Evolutionary conservation across 2,888 invertebrate genomes (phyloP).

Genomic region (Marasmarcha lunaedactyla): DNA sequence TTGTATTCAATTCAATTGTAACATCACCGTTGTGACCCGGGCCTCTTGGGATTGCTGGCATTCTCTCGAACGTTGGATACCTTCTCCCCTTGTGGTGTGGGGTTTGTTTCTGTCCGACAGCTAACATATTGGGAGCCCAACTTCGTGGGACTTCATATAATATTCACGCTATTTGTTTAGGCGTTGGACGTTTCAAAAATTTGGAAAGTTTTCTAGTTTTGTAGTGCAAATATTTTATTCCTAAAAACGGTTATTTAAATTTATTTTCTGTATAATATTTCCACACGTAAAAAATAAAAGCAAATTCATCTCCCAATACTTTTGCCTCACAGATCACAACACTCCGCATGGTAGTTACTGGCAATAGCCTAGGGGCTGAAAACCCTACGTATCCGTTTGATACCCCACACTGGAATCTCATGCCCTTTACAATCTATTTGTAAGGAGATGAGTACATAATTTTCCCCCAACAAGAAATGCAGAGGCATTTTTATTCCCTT

Average conservation of each 20-base stretch:
- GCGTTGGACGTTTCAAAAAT: too few relatives aligned
- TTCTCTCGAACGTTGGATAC: too few relatives aligned
- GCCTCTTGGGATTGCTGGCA: conserved; percentile 18
- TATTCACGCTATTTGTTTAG: conserved; percentile 36
- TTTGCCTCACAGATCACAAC: too few relatives aligned
- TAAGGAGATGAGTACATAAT: conserved; percentile 57
- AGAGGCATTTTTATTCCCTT: conserved; percentile 43
- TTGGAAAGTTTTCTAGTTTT: too few relatives aligned
- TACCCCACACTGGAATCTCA: conserved; percentile 30
- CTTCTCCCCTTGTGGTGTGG: not conserved
- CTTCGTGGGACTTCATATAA: conserved; percentile 36
- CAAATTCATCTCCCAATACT: too few relatives aligned
- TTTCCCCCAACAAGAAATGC: conserved; percentile 39
- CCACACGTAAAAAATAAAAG: too few relatives aligned
- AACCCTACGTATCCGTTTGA: conserved; percentile 36
- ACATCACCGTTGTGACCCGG: conserved; percentile 34
- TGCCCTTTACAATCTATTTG: conserved; percentile 58
- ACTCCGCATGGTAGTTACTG: conserved; percentile 11
- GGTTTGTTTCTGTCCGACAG: conserved; percentile 28
- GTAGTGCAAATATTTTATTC: too few relatives aligned
- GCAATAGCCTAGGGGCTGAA: conserved; percentile 30
- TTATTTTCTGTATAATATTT: too few relatives aligned
- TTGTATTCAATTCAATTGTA: conserved; percentile 43
- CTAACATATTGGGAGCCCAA: conserved; percentile 48
- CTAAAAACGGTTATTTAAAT: too few relatives aligned